phyloP scores from a whole-genome alignment of 1,140 invertebrate species.

The Palaemon carinicauda region DNA sequence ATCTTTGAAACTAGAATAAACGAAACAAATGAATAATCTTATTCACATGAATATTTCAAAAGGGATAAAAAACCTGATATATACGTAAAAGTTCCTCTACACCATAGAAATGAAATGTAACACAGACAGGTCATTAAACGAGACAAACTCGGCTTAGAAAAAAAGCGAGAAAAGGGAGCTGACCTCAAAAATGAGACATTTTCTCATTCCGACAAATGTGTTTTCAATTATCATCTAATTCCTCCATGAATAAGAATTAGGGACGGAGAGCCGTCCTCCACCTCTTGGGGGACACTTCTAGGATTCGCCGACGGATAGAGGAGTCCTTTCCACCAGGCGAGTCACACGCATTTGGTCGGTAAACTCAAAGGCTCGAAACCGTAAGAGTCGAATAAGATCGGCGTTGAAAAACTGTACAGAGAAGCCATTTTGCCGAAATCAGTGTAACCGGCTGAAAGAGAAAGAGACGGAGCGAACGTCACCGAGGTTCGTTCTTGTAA shows the following conservation, averaged over 20 bases:
- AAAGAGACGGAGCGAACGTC: constrained; percentile 15
- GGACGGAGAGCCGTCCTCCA: too few species aligned
- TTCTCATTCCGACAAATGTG: neutral
- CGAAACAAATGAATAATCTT: too few species aligned
- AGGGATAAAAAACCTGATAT: too few species aligned
- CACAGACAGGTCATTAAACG: neutral
- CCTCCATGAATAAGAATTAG: too few species aligned
- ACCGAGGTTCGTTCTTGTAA: neutral
- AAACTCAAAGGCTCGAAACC: constrained; percentile 53
- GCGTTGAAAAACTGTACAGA: constrained; percentile 50
- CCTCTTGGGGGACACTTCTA: too few species aligned
- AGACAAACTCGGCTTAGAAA: neutral
- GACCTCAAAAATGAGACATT: neutral
- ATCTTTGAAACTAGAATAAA: too few species aligned
- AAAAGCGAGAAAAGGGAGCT: neutral
- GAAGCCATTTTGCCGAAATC: constrained; percentile 53
- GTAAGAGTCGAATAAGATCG: constrained; percentile 54
- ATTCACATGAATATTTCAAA: too few species aligned
- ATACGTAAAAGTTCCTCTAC: too few species aligned
- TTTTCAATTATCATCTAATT: neutral
- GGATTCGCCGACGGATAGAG: neutral
- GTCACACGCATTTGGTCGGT: constrained; percentile 53
- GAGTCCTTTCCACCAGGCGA: constrained; percentile 27
- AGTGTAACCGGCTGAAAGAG: constrained; percentile 36
- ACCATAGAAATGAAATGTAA: too few species aligned